Evolutionary conservation across 53 echinoderm and acorn worm genomes (phyloP).

Genomic region (Luidia sarsii): DNA sequence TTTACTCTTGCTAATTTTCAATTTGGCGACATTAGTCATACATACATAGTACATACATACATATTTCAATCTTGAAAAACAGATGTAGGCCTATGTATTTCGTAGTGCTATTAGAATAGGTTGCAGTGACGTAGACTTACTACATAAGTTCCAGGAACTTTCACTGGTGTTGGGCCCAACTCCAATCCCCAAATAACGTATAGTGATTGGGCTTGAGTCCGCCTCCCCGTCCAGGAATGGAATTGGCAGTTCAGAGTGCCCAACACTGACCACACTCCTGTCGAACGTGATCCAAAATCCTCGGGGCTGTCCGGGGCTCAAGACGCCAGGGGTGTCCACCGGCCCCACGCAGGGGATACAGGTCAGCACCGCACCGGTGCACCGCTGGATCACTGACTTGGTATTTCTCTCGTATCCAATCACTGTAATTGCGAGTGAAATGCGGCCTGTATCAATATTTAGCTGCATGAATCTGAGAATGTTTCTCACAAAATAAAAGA

Average conservation of each 20-base stretch:
- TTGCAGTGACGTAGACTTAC: no score
- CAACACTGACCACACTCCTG: neutral
- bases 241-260: neutral
- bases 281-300: constrained; percentile 18
- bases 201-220: neutral
- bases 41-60: no score
- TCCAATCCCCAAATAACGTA: neutral
- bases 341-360: neutral
- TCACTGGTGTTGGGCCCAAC: neutral
- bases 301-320: neutral
- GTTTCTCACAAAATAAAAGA: no score
- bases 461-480: no score
- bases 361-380: neutral
- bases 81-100: no score
- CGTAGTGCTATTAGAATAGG: no score
- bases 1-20: no score
- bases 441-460: no score
- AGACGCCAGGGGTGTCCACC: neutral
- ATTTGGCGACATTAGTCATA: no score
- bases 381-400: neutral
- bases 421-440: no score
- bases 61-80: no score
- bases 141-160: constrained; percentile 19
- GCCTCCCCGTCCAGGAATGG: neutral
- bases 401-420: neutral